These are phyloP conservation scores for Lathamus discolor DNA, from an alignment of 2,113 vertebrate genomes.

Conservation along the genomic window DNA sequence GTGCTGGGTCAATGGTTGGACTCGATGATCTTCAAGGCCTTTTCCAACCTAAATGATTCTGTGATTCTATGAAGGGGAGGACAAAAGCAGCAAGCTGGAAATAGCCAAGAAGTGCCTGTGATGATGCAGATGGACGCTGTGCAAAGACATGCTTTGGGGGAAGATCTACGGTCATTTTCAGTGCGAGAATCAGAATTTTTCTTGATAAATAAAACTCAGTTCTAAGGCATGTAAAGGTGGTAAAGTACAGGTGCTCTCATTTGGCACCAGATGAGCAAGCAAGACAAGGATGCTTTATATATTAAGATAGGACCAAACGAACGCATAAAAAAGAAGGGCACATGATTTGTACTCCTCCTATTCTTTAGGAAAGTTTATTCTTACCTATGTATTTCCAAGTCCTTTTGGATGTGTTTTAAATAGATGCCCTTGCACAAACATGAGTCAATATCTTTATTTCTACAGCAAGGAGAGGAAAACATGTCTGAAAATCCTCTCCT, in stretches of 20 bases:
- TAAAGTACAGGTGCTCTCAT: not conserved
- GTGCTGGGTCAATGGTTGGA: not conserved
- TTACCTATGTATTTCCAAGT: not conserved
- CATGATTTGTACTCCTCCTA: not conserved
- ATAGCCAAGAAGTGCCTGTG: not conserved
- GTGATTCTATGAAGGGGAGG: not conserved
- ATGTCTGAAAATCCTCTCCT: not conserved
- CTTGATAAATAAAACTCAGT: not conserved
- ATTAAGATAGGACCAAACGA: not conserved
- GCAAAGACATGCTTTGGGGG: not conserved
- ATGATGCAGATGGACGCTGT: not conserved
- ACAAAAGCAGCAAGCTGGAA: not conserved
- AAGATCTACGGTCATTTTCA: not conserved
- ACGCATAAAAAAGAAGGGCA: not conserved
- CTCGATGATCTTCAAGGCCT: not conserved
- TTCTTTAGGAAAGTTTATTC: not conserved
- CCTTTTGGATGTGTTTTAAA: not conserved
- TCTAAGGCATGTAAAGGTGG: not conserved
- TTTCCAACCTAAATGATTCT: not conserved
- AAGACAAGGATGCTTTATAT: rapidly evolving
- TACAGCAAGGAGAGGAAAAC: not conserved
- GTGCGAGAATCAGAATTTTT: not conserved
- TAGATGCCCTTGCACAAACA: not conserved
- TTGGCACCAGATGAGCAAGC: not conserved
- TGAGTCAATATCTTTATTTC: not conserved